phyloP scores from a whole-genome alignment of 1,140 invertebrate genomes.

The Phymorhynchus buccinoides region DNA sequence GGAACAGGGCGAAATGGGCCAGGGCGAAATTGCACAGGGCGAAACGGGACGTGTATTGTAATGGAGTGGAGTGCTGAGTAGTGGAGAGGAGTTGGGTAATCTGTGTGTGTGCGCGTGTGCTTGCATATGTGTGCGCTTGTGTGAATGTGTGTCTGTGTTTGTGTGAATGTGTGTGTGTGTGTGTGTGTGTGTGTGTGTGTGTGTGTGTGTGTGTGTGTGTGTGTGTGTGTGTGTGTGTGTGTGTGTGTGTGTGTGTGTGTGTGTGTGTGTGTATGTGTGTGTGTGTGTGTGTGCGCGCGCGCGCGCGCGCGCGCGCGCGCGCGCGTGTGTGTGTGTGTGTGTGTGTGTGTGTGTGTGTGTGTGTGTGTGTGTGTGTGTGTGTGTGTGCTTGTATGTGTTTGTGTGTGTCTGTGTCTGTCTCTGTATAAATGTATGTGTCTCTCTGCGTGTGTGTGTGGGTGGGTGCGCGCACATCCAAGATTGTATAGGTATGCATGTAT shows the following conservation, averaged over 20 bases:
- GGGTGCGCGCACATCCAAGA: no score
- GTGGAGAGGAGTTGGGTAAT: no score
- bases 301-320: no score
- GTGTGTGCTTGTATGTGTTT: background rate
- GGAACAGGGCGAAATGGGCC: no score
- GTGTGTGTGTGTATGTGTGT: background rate
- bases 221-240: background rate
- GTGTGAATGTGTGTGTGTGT: background rate
- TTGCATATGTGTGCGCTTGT: background rate
- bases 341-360: background rate
- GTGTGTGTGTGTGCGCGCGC: background rate
- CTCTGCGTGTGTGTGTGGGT: background rate
- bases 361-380: background rate
- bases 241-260: background rate
- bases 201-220: background rate
- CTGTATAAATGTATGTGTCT: background rate
- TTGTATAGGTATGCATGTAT: no score
- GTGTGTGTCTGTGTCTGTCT: background rate
- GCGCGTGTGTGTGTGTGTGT: background rate
- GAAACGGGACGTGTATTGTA: no score
- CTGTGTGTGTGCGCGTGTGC: background rate
- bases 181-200: background rate
- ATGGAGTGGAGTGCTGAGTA: no score
- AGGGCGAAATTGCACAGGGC: no score
- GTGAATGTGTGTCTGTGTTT: background rate